These are phyloP conservation scores for Poeciliopsis infans DNA, from an alignment of 2,797 vertebrate genomes.

Conservation along the genomic window DNA sequence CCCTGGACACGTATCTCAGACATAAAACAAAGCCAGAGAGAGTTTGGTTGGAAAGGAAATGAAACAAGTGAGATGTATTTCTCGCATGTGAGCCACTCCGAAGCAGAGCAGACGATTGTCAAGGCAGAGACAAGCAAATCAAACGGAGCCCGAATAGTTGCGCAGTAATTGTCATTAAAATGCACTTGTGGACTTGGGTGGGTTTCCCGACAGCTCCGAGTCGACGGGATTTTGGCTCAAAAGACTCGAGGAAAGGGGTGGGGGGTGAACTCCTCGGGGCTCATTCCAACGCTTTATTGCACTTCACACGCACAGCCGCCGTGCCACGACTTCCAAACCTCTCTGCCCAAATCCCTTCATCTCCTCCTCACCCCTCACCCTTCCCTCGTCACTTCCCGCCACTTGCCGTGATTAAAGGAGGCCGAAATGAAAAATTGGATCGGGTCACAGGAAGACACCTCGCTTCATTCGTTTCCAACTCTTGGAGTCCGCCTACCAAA, in stretches of 20 bases:
- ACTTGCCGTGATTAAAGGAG: constrained; percentile 67
- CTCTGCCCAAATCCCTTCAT: constrained; percentile 63
- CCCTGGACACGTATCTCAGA: constrained; percentile 14
- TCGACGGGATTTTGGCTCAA: constrained; percentile 50
- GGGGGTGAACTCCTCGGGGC: constrained; percentile 40
- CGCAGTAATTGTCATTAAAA: constrained; percentile 20
- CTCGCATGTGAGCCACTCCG: constrained; percentile 9
- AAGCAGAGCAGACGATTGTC: neutral
- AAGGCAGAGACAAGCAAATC: neutral
- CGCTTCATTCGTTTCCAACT: constrained; percentile 50
- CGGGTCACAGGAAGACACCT: constrained; percentile 62
- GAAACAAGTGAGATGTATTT: constrained; percentile 13
- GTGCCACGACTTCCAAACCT: constrained; percentile 41
- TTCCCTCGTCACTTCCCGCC: constrained; percentile 61
- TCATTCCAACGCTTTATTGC: constrained; percentile 41
- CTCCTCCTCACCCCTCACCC: constrained; percentile 41
- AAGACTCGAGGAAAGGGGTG: constrained; percentile 34
- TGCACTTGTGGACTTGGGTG: constrained; percentile 3
- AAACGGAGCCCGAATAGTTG: neutral
- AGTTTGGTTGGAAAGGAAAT: constrained; percentile 23
- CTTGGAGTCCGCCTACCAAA: constrained; percentile 20
- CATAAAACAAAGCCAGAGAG: constrained; percentile 22
- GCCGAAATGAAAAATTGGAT: constrained; percentile 67
- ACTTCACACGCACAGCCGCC: constrained; percentile 53
- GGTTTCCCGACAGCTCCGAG: constrained; percentile 25